Conservation (phyloP, 2,797 vertebrate species). For the Menidia menidia region DNA sequence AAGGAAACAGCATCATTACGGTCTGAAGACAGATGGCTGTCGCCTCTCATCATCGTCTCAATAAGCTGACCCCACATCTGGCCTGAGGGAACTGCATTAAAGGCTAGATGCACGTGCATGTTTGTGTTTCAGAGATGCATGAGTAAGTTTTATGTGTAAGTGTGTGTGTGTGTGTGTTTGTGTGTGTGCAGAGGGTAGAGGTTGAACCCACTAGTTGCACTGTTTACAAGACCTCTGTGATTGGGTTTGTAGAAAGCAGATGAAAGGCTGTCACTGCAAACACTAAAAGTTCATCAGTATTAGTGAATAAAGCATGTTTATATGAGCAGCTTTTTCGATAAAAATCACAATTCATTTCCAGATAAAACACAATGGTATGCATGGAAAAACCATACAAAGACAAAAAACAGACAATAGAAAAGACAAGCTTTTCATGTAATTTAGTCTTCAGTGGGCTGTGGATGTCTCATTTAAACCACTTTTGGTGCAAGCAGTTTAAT, state of each 20-base stretch:
- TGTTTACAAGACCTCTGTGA: constrained; percentile 51
- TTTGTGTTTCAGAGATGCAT: background rate
- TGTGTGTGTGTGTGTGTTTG: constrained; percentile 19
- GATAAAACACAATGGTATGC: no score
- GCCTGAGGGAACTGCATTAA: constrained; percentile 38
- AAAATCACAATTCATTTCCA: no score
- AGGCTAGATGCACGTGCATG: constrained; percentile 43
- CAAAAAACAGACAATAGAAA: no score
- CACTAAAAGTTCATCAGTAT: background rate
- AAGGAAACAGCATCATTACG: constrained; percentile 64
- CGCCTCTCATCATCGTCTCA: constrained; percentile 72
- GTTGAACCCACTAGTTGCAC: constrained; percentile 41
- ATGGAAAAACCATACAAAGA: no score
- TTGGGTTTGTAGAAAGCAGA: constrained; percentile 62
- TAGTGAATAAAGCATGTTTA: background rate
- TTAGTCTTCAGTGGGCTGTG: no score
- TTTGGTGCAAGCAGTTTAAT: background rate
- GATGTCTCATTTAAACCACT: background rate
- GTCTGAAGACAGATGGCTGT: constrained; percentile 74
- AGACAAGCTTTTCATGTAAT: no score
- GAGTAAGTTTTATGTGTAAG: background rate
- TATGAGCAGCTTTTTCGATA: background rate
- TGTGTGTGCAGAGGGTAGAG: constrained; percentile 29
- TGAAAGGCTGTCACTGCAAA: background rate
- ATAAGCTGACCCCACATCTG: constrained; percentile 67